Percentiles rank a stretch among this genome's conserved stretches.
phyloP scores from a whole-genome alignment of 2,797 vertebrate genomes.

The Syndactyla subalaris region DNA sequence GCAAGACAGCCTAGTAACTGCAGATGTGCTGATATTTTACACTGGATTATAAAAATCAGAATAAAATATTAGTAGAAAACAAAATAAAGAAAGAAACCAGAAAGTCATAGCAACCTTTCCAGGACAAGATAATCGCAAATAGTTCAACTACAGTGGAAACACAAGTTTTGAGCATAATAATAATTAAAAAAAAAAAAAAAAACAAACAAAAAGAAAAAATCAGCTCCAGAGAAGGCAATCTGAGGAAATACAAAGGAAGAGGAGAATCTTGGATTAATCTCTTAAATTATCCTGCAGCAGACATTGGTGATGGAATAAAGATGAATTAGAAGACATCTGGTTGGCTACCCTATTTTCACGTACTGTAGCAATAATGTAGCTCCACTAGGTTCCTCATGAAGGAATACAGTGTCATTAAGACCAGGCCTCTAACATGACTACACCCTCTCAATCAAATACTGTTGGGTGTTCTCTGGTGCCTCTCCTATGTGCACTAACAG shows the following conservation, averaged over 20 bases:
- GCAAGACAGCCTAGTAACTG: background rate
- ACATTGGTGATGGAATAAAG: background rate
- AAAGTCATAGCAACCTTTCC: background rate
- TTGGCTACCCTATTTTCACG: background rate
- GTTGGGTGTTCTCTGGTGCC: background rate
- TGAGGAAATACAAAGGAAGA: background rate
- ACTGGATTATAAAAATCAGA: background rate
- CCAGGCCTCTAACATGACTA: background rate
- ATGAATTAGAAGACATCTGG: background rate
- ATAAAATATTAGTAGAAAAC: background rate
- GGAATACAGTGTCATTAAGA: background rate
- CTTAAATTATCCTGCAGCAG: background rate
- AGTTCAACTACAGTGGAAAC: background rate
- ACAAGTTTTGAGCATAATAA: background rate
- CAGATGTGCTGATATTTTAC: background rate
- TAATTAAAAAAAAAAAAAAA: background rate
- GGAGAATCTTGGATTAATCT: background rate
- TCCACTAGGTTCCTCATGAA: background rate
- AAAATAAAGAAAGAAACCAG: background rate
- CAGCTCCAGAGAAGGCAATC: background rate
- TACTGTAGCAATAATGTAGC: background rate
- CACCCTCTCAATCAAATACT: background rate
- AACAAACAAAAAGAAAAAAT: background rate
- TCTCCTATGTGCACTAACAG: background rate
- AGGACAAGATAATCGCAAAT: background rate